These are phyloP conservation scores for Aphaenogaster floridana DNA, from an alignment of 1,140 invertebrate species.

Conservation along the genomic window DNA sequence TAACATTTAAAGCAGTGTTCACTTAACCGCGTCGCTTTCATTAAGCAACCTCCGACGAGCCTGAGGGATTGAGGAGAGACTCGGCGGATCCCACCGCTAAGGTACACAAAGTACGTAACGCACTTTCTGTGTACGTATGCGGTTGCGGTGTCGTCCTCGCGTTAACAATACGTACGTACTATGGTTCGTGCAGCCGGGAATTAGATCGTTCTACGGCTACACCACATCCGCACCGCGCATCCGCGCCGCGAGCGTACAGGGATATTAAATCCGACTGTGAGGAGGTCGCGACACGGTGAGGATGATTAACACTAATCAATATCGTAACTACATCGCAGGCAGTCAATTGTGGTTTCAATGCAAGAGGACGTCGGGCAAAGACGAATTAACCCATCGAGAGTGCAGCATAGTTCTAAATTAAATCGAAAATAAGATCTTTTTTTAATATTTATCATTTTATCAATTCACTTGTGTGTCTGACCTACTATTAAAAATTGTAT, in stretches of 20 bases:
- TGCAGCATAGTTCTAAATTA: neutral
- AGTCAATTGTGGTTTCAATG: slow-evolving; percentile 7
- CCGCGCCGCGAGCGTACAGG: neutral
- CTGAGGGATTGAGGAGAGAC: slow-evolving; percentile 30
- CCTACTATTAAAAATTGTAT: neutral
- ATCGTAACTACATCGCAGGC: neutral
- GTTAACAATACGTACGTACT: slow-evolving; percentile 67
- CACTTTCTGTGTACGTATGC: slow-evolving; percentile 55
- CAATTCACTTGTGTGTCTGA: neutral
- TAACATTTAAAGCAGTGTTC: slow-evolving; percentile 60
- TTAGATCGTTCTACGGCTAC: slow-evolving; percentile 53
- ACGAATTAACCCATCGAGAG: neutral
- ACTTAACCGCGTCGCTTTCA: slow-evolving; percentile 66
- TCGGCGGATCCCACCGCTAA: neutral
- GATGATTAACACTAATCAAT: slow-evolving; percentile 52
- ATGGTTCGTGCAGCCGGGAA: slow-evolving; percentile 46
- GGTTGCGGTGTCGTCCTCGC: slow-evolving; percentile 48
- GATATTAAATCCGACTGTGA: slow-evolving; percentile 69
- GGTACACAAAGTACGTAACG: slow-evolving; percentile 61
- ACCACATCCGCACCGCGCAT: slow-evolving; percentile 19
- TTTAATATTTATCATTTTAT: neutral
- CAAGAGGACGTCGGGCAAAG: neutral
- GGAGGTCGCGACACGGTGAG: slow-evolving; percentile 9
- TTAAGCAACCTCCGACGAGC: slow-evolving; percentile 45
- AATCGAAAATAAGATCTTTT: neutral